A percentile compares a stretch with the other conserved stretches of the same genome.
phyloP scores from a whole-genome alignment of 2,888 invertebrate genomes.

The Synanthedon formicaeformis region DNA sequence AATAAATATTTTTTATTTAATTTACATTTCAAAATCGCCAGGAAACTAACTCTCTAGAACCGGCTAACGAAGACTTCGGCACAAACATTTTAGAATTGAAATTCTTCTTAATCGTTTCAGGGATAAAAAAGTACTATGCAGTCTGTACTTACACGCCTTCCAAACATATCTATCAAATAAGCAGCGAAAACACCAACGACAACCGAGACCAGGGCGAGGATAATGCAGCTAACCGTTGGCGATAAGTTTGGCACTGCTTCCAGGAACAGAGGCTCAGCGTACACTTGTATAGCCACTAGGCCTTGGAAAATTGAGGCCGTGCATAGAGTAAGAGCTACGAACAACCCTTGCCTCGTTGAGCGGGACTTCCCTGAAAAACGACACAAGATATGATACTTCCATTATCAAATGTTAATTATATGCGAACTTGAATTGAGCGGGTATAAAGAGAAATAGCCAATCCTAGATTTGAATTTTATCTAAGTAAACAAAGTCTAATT shows the following conservation, averaged over 20 bases:
- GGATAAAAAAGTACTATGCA: too few relatives aligned
- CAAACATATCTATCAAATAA: slow-evolving; percentile 33
- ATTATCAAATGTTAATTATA: too few relatives aligned
- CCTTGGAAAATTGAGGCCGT: slow-evolving; percentile 43
- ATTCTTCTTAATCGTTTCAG: too few relatives aligned
- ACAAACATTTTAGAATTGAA: too few relatives aligned
- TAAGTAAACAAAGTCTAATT: too few relatives aligned
- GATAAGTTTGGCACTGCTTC: slow-evolving; percentile 38
- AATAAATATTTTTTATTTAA: too few relatives aligned
- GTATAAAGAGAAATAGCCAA: too few relatives aligned
- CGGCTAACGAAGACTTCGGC: too few relatives aligned
- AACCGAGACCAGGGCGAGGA: slow-evolving; percentile 28
- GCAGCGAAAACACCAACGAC: slow-evolving; percentile 31
- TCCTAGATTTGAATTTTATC: too few relatives aligned
- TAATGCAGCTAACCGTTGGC: slow-evolving; percentile 28
- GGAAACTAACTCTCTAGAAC: too few relatives aligned
- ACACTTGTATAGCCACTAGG: slow-evolving; percentile 39
- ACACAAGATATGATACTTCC: neutral
- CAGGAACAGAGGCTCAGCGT: slow-evolving; percentile 39
- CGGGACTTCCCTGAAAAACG: slow-evolving; percentile 31
- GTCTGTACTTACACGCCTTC: slow-evolving; percentile 32
- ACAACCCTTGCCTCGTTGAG: slow-evolving; percentile 31
- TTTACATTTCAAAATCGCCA: too few relatives aligned
- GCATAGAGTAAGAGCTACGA: slow-evolving; percentile 22
- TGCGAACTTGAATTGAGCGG: too few relatives aligned